Percentiles rank a stretch among this genome's conserved stretches.
These are phyloP conservation scores for Myrmophylax atrothorax DNA, from an alignment of 2,113 vertebrate genomes.

Conservation along the genomic window DNA sequence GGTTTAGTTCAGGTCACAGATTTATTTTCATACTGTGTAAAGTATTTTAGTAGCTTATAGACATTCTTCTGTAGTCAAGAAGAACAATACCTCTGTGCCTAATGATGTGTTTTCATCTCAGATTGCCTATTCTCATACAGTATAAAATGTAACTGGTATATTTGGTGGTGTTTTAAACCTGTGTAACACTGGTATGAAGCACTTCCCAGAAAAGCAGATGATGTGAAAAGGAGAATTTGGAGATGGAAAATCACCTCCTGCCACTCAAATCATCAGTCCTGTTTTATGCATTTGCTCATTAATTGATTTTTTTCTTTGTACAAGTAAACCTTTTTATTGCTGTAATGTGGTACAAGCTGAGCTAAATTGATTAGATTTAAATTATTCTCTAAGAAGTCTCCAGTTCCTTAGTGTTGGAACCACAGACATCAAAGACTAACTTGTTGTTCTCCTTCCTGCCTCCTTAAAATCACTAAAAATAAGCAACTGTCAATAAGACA, in stretches of 20 bases:
- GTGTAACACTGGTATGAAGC: fast-evolving
- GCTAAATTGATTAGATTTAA: slow-evolving; percentile 65
- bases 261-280: neutral
- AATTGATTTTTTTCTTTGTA: slow-evolving; percentile 47
- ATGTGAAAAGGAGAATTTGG: neutral
- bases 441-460: slow-evolving; percentile 19
- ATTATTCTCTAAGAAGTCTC: slow-evolving; percentile 52
- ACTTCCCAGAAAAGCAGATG: neutral
- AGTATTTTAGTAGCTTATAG: neutral
- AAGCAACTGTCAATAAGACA: slow-evolving; percentile 64
- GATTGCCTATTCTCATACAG: neutral
- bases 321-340: slow-evolving; percentile 35
- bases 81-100: neutral
- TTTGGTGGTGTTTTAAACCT: neutral
- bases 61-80: neutral
- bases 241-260: neutral
- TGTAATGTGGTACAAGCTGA: slow-evolving; percentile 32
- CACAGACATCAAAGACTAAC: slow-evolving; percentile 55
- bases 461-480: slow-evolving; percentile 71
- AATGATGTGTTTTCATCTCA: neutral
- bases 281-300: slow-evolving; percentile 51
- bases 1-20: neutral
- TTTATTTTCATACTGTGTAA: neutral
- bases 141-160: neutral
- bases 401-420: neutral